These are phyloP conservation scores for Silurus meridionalis DNA, from an alignment of 2,113 vertebrate genomes.

Conservation along the genomic window DNA sequence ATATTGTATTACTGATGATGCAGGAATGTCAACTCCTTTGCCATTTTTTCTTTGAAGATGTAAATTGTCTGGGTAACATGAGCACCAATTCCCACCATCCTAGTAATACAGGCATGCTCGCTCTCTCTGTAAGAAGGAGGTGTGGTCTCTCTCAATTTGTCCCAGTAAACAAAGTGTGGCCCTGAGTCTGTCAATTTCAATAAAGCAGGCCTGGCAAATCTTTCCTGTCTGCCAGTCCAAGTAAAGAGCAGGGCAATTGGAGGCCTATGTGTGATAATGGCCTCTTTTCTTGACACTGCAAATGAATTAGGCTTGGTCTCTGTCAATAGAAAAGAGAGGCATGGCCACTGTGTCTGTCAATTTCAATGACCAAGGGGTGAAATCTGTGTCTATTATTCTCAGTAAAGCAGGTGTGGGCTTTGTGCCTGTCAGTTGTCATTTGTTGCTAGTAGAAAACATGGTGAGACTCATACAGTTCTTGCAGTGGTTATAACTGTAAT, in stretches of 20 bases:
- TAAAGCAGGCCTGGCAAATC: neutral
- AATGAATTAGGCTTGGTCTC: neutral
- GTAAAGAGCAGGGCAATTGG: no score
- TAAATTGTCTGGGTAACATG: neutral
- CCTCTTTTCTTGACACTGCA: no score
- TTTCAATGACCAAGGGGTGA: neutral
- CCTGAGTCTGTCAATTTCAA: neutral
- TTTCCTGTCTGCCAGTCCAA: neutral
- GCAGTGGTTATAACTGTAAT: neutral
- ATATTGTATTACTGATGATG: neutral
- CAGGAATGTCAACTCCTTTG: neutral
- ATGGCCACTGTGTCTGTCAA: neutral
- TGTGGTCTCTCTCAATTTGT: neutral
- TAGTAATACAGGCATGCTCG: neutral
- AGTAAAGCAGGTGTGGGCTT: neutral
- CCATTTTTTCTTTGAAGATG: neutral
- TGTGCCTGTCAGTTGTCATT: neutral
- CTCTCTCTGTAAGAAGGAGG: neutral
- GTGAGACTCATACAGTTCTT: neutral
- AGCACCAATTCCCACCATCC: neutral
- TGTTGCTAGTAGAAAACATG: neutral
- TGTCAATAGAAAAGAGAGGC: neutral
- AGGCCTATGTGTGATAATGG: neutral
- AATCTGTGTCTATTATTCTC: neutral
- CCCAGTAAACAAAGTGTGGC: neutral